Base-by-base conservation (phyloP, 2,888 invertebrate genomes). In the Zaprionus bogoriensis region DNA sequence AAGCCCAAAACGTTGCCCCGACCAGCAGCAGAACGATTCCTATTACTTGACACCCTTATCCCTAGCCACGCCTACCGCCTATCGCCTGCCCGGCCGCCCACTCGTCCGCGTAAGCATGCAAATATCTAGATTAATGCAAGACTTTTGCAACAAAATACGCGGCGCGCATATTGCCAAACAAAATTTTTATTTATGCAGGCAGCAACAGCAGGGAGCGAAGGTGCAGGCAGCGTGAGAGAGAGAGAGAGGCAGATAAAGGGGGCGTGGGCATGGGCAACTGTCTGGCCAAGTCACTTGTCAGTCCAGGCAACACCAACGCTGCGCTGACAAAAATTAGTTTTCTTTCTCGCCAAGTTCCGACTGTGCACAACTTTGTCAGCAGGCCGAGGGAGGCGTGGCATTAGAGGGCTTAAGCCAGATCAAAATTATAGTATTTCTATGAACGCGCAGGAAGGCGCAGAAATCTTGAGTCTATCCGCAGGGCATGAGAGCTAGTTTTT, bases 61-160 rank as follows among this genome's bases (percentile, higher is more conserved):
- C 45, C 17, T 7, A 22, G 7, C 23, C 22, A 1, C 12, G 3
- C 20, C 2, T 4, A 10, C 0, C 23, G 14, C 17, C 30, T 14
- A 7, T 25, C 17, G 0, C 41, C 2, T 10, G 6, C 10, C 17
- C 7, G n/a, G 3, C 6, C 10, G 0, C 28, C 9, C 10, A 22
- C 17, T 28, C 53, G 14, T 6, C 25, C 19, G 39, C 59, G 70
- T 64, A 74, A 81, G 84, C 80, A 84, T 84, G 80, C 84, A 81
- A 81, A 81, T 81, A 84, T 81, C 81, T 84, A 81, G 80, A 81
- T 81, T 81, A 81, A 81, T 81, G 80, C 80, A 81, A 81, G 78
- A 81, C 81, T 84, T 81, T 81, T 78, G 84, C 84, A 81, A 84
- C 80, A 84, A 81, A 81, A 81, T 81, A 81, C 80, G 80, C 84